A percentile compares a stretch with the other conserved stretches of the same genome.
Conservation (phyloP, 1,140 invertebrate species). For the Papilio machaon region DNA sequence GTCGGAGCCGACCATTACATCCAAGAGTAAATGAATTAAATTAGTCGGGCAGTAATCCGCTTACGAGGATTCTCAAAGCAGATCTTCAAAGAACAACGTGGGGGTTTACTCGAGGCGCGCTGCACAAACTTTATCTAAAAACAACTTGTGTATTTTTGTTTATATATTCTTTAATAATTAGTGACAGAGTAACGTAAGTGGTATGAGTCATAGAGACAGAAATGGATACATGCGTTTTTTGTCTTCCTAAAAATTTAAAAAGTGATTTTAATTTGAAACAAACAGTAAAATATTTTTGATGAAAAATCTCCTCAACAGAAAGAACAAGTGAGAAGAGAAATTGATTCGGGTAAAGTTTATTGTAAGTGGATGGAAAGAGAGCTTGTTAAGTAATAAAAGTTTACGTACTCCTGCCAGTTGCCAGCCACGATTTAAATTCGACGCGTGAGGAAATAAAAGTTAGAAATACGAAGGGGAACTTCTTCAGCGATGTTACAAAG, state of each 20-base stretch:
- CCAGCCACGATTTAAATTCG: constrained; percentile 8
- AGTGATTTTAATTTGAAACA: background rate
- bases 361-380: constrained; percentile 5
- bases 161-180: background rate
- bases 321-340: background rate
- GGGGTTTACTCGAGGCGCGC: background rate
- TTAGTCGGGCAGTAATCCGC: constrained; percentile 3
- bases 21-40: background rate
- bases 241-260: no score
- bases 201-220: background rate
- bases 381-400: constrained; percentile 11
- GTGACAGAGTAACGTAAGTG: background rate
- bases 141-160: background rate
- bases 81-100: background rate
- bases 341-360: background rate
- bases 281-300: background rate
- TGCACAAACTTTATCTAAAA: constrained; percentile 5
- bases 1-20: background rate
- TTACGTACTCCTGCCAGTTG: background rate
- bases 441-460: background rate
- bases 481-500: background rate
- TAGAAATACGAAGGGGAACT: background rate
- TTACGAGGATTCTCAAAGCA: constrained; percentile 7
- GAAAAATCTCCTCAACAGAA: background rate
- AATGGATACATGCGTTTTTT: no score